Percentiles rank a stretch among this genome's conserved stretches.
Evolutionary conservation across 2,113 vertebrate species (phyloP).

Genomic region (Panthera leo): DNA sequence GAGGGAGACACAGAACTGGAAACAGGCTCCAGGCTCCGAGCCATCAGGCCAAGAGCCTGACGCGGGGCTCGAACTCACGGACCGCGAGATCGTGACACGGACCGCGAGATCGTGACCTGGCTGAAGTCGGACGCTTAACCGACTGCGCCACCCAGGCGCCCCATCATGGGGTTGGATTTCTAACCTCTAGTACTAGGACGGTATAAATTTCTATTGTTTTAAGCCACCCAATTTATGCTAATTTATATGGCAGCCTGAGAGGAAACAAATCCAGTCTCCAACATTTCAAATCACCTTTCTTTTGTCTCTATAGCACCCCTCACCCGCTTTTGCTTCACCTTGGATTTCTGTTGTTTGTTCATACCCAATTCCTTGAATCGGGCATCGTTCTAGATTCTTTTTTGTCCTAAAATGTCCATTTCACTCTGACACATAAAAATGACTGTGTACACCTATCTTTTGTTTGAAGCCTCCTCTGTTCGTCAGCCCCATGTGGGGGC

Average conservation of each 20-base stretch:
- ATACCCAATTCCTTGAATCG: not conserved
- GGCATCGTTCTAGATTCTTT: not conserved
- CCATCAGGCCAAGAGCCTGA: too few species aligned
- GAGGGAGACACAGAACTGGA: too few species aligned
- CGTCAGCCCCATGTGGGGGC: not conserved
- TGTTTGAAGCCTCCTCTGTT: not conserved
- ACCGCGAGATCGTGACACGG: too few species aligned
- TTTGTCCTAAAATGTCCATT: constrained; percentile 56
- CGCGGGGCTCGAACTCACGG: too few species aligned
- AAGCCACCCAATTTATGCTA: not conserved
- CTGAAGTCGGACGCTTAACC: too few species aligned
- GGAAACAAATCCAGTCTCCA: constrained; percentile 47
- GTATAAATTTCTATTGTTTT: not conserved
- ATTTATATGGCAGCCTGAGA: not conserved
- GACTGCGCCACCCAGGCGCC: too few species aligned
- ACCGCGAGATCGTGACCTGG: too few species aligned
- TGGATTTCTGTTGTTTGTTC: not conserved
- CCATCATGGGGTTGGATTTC: not conserved
- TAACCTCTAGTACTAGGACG: not conserved
- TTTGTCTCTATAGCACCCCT: constrained; percentile 48
- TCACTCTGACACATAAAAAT: constrained; percentile 52
- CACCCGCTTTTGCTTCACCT: not conserved
- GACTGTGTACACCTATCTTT: constrained; percentile 77
- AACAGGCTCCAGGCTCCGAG: too few species aligned
- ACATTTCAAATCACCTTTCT: constrained; percentile 75